A percentile compares a stretch with the other conserved stretches of the same genome.
These are phyloP conservation scores for Coregonus sp. DNA, from an alignment of 2,797 vertebrate genomes.

Conservation along the genomic window DNA sequence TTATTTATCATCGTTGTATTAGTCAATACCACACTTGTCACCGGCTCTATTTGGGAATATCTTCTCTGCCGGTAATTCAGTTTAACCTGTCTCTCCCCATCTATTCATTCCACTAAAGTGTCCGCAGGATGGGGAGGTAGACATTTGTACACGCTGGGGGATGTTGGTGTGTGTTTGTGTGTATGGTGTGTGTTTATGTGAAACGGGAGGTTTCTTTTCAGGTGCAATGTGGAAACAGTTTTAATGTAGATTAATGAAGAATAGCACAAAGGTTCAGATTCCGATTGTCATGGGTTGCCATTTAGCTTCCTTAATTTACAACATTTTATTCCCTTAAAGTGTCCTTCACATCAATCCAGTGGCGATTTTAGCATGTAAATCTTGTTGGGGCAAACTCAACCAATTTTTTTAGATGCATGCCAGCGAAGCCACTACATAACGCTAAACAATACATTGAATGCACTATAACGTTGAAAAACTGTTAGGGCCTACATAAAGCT, in stretches of 20 bases:
- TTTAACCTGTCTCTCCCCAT: slow-evolving; percentile 32
- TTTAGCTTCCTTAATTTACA: background rate
- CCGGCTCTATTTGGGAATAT: slow-evolving; percentile 45
- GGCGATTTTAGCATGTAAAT: no score
- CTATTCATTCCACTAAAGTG: slow-evolving; percentile 28
- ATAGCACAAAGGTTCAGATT: background rate
- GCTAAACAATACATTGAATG: background rate
- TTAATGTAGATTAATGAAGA: background rate
- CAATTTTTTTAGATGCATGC: no score
- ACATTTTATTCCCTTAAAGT: background rate
- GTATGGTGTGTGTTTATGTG: background rate
- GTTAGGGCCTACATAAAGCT: no score
- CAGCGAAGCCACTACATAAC: no score
- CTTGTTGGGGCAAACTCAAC: no score
- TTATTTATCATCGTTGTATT: slow-evolving; percentile 54
- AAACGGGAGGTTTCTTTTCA: background rate
- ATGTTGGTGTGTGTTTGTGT: background rate
- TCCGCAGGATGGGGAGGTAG: slow-evolving; percentile 3
- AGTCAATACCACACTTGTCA: slow-evolving; percentile 40
- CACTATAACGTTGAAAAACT: no score
- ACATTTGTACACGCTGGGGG: background rate
- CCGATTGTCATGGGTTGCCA: background rate
- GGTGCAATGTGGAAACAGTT: background rate
- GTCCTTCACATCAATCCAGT: background rate
- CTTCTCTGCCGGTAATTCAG: slow-evolving; percentile 40